Evolutionary conservation across 2,888 invertebrate species (phyloP).

Genomic region (Salpingus planirostris): DNA sequence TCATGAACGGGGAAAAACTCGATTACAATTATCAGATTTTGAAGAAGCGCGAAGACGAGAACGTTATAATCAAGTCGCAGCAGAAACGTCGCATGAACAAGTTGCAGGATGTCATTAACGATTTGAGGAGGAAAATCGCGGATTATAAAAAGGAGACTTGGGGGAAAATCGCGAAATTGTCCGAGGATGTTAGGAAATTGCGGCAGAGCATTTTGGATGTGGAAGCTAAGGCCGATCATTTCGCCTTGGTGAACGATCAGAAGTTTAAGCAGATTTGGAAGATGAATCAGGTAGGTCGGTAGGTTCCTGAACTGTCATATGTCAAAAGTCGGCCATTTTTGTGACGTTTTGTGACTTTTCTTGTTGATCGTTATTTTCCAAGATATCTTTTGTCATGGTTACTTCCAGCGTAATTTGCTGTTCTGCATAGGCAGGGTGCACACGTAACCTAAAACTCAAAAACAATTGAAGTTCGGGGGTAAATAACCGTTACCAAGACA

Average conservation of each 20-base stretch:
- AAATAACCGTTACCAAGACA: too few relatives aligned
- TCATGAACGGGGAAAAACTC: slow-evolving; percentile 81
- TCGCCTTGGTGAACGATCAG: slow-evolving; percentile 54
- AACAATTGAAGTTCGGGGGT: too few relatives aligned
- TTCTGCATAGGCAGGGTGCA: too few relatives aligned
- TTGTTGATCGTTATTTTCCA: too few relatives aligned
- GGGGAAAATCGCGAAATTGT: slow-evolving; percentile 57
- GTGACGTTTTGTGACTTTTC: too few relatives aligned
- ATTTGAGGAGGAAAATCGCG: slow-evolving; percentile 54
- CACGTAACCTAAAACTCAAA: too few relatives aligned
- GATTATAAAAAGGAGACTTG: slow-evolving; percentile 58
- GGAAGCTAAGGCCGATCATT: slow-evolving; percentile 60
- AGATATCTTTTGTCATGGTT: too few relatives aligned
- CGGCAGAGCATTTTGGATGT: slow-evolving; percentile 59
- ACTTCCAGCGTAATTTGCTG: too few relatives aligned
- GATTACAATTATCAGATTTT: slow-evolving; percentile 85
- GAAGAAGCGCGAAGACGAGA: slow-evolving; percentile 82
- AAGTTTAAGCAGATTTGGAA: slow-evolving; percentile 54
- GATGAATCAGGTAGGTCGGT: slow-evolving; percentile 45
- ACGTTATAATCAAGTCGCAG: slow-evolving; percentile 66
- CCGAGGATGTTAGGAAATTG: slow-evolving; percentile 56
- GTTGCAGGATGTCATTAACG: slow-evolving; percentile 62
- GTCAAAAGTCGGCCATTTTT: too few relatives aligned
- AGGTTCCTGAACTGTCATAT: not conserved
- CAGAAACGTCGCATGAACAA: slow-evolving; percentile 70